A percentile compares a stretch with the other conserved stretches of the same genome.
Conservation (phyloP, 2,797 vertebrate genomes). For the Chelidonichthys spinosus region DNA sequence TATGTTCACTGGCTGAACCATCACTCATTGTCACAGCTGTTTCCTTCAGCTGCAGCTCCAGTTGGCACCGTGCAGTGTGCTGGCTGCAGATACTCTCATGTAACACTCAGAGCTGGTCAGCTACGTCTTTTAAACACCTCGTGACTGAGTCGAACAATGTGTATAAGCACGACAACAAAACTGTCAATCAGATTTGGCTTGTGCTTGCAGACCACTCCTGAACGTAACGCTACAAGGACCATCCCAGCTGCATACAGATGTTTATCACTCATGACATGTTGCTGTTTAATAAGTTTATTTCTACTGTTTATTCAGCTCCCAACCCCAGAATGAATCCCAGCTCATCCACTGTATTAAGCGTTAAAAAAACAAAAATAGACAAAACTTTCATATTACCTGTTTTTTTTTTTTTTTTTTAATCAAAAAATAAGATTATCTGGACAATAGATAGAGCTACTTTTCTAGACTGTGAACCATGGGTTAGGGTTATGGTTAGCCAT, state of each 20-base stretch:
- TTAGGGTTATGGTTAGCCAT: no score
- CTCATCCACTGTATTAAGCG: neutral
- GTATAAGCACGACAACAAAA: conserved; percentile 13
- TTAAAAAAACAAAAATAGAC: neutral
- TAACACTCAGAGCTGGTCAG: conserved; percentile 15
- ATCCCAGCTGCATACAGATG: neutral
- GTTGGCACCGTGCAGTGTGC: conserved; percentile 24
- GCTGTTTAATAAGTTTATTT: neutral
- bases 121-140: conserved; percentile 12
- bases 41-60: conserved; percentile 60
- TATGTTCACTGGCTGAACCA: conserved; percentile 32
- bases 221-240: neutral
- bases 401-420: neutral
- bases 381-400: neutral
- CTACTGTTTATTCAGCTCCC: neutral
- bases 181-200: conserved; percentile 8
- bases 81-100: conserved; percentile 9
- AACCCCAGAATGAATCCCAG: neutral
- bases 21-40: conserved; percentile 34
- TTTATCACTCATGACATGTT: conserved; percentile 1
- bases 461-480: conserved; percentile 1
- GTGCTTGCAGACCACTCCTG: neutral
- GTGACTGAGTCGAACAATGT: conserved; percentile 30
- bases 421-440: neutral
- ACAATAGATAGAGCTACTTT: neutral